phyloP scores from a whole-genome alignment of 2,888 invertebrate species.

The Neoaliturus tenellus region DNA sequence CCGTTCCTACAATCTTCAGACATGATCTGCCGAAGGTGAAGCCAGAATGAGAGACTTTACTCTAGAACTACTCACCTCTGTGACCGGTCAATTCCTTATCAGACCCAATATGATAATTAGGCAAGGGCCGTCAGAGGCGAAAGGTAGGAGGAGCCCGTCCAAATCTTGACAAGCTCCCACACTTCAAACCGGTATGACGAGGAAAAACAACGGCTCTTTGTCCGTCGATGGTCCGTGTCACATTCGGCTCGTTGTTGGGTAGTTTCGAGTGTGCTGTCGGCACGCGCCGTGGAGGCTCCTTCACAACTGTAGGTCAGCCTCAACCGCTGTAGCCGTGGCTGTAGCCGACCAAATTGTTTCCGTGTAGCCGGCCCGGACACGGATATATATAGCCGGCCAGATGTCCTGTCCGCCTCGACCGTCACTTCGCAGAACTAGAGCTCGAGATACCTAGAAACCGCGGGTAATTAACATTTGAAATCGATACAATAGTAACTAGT shows the following conservation, averaged over 20 bases:
- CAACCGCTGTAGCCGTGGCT: neutral
- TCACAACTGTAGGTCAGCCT: neutral
- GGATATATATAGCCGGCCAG: slow-evolving; percentile 42
- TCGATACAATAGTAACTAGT: slow-evolving; percentile 52
- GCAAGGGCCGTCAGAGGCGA: neutral
- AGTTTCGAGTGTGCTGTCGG: neutral
- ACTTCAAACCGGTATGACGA: too few relatives aligned
- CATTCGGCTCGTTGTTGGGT: neutral
- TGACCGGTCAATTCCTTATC: slow-evolving; percentile 18
- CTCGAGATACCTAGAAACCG: slow-evolving; percentile 43
- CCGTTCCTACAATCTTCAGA: too few relatives aligned
- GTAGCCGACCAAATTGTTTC: slow-evolving; percentile 22
- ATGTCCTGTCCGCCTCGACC: slow-evolving; percentile 15
- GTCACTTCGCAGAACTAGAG: slow-evolving; percentile 39
- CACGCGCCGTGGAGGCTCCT: neutral
- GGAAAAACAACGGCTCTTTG: neutral
- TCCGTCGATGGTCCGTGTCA: neutral
- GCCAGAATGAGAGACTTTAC: neutral
- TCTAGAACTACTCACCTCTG: neutral
- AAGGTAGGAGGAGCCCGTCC: slow-evolving; percentile 4
- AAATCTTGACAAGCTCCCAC: neutral
- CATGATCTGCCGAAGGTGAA: too few relatives aligned
- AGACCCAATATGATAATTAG: slow-evolving; percentile 11
- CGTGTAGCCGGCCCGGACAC: slow-evolving; percentile 32
- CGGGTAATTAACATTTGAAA: slow-evolving; percentile 49